These are phyloP conservation scores for Arion vulgaris DNA, from an alignment of 1,140 invertebrate species.

Conservation along the genomic window DNA sequence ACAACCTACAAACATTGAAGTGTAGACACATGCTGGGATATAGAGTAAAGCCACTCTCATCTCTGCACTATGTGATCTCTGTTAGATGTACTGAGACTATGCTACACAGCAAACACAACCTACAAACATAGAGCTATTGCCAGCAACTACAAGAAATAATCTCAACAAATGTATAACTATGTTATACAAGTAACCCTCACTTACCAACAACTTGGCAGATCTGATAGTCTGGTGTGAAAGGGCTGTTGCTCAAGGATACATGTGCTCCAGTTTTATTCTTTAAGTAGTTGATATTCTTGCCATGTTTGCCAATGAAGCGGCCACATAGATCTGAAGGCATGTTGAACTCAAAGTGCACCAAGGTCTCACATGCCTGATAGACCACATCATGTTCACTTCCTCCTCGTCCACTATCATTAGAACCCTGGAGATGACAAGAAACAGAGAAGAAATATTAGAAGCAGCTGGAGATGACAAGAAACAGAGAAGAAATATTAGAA, in stretches of 20 bases:
- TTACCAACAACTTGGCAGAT: constrained; percentile 87
- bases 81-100: no score
- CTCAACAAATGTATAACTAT: no score
- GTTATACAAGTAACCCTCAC: no score
- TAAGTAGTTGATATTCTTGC: constrained; percentile 85
- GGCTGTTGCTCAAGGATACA: constrained; percentile 85
- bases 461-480: no score
- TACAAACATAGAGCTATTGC: no score
- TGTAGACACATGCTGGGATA: no score
- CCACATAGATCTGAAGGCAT: constrained; percentile 85
- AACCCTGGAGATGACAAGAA: constrained; percentile 78
- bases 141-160: no score
- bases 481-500: no score
- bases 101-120: no score
- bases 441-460: constrained; percentile 5
- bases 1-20: no score
- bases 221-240: constrained; percentile 80
- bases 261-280: constrained; percentile 84
- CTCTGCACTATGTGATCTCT: no score
- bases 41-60: no score
- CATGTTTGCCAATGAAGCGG: constrained; percentile 87
- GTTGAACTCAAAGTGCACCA: constrained; percentile 78
- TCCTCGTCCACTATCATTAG: constrained; percentile 85
- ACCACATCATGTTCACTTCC: constrained; percentile 75
- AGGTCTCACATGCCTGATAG: constrained; percentile 66